A percentile compares a stretch with the other conserved stretches of the same genome.
These are phyloP conservation scores for Plemyria rubiginata DNA, from an alignment of 2,888 invertebrate species.

Conservation along the genomic window DNA sequence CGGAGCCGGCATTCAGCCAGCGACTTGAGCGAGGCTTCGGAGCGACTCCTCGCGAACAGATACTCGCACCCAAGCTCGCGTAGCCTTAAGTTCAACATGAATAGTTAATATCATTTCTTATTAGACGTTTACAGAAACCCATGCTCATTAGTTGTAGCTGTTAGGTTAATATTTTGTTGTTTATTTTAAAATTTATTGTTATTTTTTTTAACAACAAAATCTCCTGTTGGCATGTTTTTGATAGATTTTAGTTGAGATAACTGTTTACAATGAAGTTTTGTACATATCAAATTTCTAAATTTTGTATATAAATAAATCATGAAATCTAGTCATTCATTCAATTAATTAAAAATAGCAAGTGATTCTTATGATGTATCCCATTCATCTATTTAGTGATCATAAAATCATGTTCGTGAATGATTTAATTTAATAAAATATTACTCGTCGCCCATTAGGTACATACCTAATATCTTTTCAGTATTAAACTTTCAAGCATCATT, in stretches of 20 bases:
- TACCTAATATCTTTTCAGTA: not conserved
- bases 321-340: constrained; percentile 36
- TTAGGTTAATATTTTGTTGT: constrained; percentile 26
- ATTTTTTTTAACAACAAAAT: constrained; percentile 4
- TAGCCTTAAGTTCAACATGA: constrained; percentile 85
- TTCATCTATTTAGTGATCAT: not conserved
- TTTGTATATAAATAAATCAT: constrained; percentile 22
- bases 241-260: constrained; percentile 20
- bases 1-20: constrained; percentile 88
- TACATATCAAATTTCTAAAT: constrained; percentile 42
- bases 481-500: not conserved
- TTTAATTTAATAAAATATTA: not conserved
- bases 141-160: constrained; percentile 72
- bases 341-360: not conserved
- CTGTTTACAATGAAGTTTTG: constrained; percentile 38
- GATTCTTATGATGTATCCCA: not conserved
- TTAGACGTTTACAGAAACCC: constrained; percentile 42
- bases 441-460: too few species aligned
- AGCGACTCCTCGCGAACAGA: constrained; percentile 82
- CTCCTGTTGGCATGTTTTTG: not conserved
- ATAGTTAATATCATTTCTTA: constrained; percentile 72
- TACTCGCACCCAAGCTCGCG: constrained; percentile 86
- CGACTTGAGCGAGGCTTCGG: constrained; percentile 86
- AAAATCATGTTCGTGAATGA: not conserved
- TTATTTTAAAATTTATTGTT: constrained; percentile 20